Percentiles rank a stretch among this genome's conserved stretches.
These are phyloP conservation scores for Ormyrus labotus DNA, from an alignment of 2,888 invertebrate species.

Conservation along the genomic window DNA sequence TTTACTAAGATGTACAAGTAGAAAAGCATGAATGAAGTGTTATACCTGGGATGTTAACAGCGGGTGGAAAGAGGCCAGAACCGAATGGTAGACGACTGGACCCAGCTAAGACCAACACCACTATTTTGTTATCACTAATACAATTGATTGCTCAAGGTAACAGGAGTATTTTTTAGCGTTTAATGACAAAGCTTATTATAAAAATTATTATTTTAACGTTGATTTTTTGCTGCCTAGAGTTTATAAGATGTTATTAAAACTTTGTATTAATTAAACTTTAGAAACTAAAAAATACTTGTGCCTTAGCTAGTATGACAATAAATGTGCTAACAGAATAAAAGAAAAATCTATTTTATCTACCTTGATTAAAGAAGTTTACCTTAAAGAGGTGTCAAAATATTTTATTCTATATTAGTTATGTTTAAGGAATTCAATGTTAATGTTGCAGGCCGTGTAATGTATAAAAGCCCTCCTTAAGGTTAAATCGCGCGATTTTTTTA, in stretches of 20 bases:
- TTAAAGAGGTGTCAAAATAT: too few relatives aligned
- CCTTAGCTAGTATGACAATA: background rate
- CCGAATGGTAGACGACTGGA: constrained; percentile 72
- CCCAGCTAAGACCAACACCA: constrained; percentile 73
- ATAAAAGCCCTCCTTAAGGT: background rate
- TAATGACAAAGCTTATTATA: background rate
- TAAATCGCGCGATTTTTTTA: background rate
- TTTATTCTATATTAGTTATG: background rate
- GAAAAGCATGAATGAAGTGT: constrained; percentile 62
- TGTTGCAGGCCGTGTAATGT: background rate
- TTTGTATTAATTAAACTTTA: background rate
- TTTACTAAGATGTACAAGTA: constrained; percentile 52
- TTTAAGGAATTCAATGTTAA: background rate
- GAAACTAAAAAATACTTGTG: background rate
- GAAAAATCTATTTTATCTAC: constrained; percentile 16
- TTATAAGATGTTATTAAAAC: too few relatives aligned
- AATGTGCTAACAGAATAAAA: constrained; percentile 2
- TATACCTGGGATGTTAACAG: constrained; percentile 72
- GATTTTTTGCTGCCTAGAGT: background rate
- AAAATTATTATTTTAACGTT: background rate
- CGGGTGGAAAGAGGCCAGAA: constrained; percentile 73
- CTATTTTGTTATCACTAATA: constrained; percentile 65
- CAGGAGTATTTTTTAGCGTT: constrained; percentile 1
- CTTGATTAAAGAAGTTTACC: background rate
- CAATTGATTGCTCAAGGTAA: background rate